Evolutionary conservation across 2,113 vertebrate genomes (phyloP).

Genomic region (Delphinapterus leucas): DNA sequence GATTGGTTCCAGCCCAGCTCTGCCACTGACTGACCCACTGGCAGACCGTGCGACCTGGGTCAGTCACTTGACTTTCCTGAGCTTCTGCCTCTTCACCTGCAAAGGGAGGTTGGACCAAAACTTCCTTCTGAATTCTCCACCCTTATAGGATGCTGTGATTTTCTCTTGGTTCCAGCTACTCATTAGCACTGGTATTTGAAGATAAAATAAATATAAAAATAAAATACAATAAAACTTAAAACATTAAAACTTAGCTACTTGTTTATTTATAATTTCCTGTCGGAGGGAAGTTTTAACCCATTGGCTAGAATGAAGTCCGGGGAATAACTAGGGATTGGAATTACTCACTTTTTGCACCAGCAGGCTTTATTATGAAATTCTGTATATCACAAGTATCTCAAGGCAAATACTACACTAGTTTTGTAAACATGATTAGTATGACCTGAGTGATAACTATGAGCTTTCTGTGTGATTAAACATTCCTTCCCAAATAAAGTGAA

Average conservation of each 20-base stretch:
- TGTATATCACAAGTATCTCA: not conserved
- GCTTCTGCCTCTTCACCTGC: not conserved
- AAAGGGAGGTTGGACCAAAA: not conserved
- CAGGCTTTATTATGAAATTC: not conserved
- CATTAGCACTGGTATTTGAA: not conserved
- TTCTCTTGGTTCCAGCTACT: not conserved
- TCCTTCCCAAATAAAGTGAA: not conserved
- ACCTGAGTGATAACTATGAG: not conserved
- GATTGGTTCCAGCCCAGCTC: not conserved
- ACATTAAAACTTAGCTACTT: not conserved
- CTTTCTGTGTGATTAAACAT: not conserved
- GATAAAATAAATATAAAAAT: not conserved
- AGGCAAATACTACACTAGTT: not conserved
- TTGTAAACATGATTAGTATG: not conserved
- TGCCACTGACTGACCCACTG: not conserved
- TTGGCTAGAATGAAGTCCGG: not conserved
- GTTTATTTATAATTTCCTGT: not conserved
- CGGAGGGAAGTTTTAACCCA: not conserved
- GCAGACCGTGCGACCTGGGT: accelerated
- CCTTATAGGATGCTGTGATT: accelerated
- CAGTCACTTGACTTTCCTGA: not conserved
- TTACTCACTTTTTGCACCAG: not conserved
- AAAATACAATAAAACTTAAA: not conserved
- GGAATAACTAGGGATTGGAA: not conserved
- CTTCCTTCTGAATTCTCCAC: not conserved